These are phyloP conservation scores for Momotus momota DNA, from an alignment of 2,797 vertebrate species.

Conservation along the genomic window DNA sequence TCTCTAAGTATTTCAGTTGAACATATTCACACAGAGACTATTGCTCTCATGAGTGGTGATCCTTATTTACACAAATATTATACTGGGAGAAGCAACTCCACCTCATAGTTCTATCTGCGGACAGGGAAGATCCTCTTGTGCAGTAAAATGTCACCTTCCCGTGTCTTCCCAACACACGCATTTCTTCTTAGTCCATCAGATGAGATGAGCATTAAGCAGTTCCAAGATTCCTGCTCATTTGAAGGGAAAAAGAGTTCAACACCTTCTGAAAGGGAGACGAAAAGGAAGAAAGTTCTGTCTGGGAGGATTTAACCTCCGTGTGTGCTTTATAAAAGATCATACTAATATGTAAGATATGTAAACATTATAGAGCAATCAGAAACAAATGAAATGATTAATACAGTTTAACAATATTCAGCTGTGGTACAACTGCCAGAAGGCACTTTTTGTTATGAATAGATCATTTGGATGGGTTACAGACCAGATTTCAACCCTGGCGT, in stretches of 20 bases:
- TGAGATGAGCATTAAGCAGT: not conserved
- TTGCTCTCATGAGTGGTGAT: not conserved
- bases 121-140: not conserved
- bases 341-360: conserved; percentile 79
- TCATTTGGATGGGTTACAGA: conserved; percentile 74
- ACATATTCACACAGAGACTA: not conserved
- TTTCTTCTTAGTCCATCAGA: not conserved
- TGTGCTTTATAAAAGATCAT: conserved; percentile 61
- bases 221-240: not conserved
- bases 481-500: conserved; percentile 60
- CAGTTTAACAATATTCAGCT: conserved; percentile 78
- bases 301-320: conserved; percentile 55
- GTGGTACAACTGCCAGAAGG: conserved; percentile 74
- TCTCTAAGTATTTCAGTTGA: not conserved
- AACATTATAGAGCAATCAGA: conserved; percentile 78
- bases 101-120: not conserved
- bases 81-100: not conserved
- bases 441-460: conserved; percentile 78
- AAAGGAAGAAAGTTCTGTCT: conserved; percentile 2
- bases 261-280: not conserved
- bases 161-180: not conserved
- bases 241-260: not conserved
- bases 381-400: conserved; percentile 77
- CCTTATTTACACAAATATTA: not conserved
- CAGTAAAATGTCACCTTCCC: not conserved